Base-by-base conservation (phyloP, 2,113 vertebrate genomes). In the Thalassoma bifasciatum region DNA sequence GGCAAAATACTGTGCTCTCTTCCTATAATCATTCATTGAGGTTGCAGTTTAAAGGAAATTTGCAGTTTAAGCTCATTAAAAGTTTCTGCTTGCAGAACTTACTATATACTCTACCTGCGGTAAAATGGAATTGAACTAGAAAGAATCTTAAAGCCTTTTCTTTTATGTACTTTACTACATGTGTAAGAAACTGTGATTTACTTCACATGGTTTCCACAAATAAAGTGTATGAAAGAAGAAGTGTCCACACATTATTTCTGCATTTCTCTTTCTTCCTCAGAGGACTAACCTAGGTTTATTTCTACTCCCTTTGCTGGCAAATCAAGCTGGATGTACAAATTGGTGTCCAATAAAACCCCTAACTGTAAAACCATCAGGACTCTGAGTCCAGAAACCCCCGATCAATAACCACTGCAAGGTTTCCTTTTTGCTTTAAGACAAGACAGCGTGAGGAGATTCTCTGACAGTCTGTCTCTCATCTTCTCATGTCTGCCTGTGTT, bases 391-490 rank as follows among this genome's bases (percentile, higher is more conserved):
- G 42, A 52, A 1, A 62, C 57, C 60, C 64, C 4, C 59, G 67
- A 85, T 90, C 84, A 47, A 86, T 90, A 79, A 42, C 22, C 38
- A 0, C 51, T 36, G 60, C 12, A 17, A 46, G 10, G 36, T 72
- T 75, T 71, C 77, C 47, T 74, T 50, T 17, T 1, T 22, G 64
- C 64, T 47, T 14, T 24, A 16, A 77, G 50, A 65, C 8, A 11
- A 62, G 65, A 77, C 77, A 65, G 52, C 26, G 23, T 14, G 0
- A 30, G 69, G 1, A 10, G 40, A 44, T 44, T 44, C 42, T 14
- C 42, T 16, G 16, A 5, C 44, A 46, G 44, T 7, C 44, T 8
- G 44, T 17, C 44, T 16, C 14, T 17, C 14, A 6, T 19, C 44
- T 6, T 17, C 14, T 4, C 2, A 6, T 60, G 22, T 7, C 38